phyloP scores from a whole-genome alignment of 2,797 vertebrate genomes.

The Silurus lanzhouensis region DNA sequence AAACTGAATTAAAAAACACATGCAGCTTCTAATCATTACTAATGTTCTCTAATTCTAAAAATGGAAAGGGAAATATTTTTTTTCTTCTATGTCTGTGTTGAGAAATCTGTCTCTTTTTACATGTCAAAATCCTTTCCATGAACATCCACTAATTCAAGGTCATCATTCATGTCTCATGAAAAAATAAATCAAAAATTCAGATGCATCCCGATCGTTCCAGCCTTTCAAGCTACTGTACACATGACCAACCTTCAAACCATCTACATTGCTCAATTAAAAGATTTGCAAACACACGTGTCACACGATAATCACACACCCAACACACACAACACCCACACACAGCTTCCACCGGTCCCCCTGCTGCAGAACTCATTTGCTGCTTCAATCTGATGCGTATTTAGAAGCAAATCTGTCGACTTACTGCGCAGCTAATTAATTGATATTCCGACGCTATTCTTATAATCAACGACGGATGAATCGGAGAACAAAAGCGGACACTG shows the following conservation, averaged over 20 bases:
- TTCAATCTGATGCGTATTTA: constrained; percentile 80
- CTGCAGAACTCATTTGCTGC: constrained; percentile 78
- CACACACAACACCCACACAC: constrained; percentile 48
- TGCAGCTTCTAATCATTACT: too few species aligned
- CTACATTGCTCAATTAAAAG: constrained; percentile 79
- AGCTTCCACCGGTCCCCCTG: constrained; percentile 74
- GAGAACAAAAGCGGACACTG: constrained; percentile 77
- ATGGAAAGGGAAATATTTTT: background rate
- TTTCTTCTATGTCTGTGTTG: background rate
- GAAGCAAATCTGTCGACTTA: constrained; percentile 78
- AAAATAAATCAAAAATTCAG: background rate
- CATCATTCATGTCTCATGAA: background rate
- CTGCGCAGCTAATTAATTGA: constrained; percentile 82
- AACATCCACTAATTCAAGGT: constrained; percentile 11
- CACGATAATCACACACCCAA: constrained; percentile 74
- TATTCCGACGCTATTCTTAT: constrained; percentile 82
- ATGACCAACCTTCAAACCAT: constrained; percentile 59
- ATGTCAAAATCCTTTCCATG: background rate
- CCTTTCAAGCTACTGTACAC: constrained; percentile 64
- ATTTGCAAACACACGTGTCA: constrained; percentile 81
- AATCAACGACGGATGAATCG: constrained; percentile 78
- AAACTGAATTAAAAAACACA: too few species aligned
- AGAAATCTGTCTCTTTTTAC: background rate
- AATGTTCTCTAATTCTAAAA: too few species aligned
- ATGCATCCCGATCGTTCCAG: background rate